These are phyloP conservation scores for Pangasianodon hypophthalmus DNA, from an alignment of 2,113 vertebrate genomes.

Conservation along the genomic window DNA sequence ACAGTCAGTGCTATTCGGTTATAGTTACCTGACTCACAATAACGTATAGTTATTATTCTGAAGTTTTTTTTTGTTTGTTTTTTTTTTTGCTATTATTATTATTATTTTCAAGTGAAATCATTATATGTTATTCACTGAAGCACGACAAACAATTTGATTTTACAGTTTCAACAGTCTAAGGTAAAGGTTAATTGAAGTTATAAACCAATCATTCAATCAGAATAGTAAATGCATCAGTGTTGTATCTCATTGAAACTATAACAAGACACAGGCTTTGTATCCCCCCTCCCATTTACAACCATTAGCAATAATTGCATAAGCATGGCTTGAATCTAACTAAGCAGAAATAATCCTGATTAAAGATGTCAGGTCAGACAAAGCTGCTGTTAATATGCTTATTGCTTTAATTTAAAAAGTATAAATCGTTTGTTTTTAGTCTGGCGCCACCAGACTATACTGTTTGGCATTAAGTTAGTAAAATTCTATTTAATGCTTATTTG, in stretches of 20 bases:
- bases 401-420: conserved; percentile 28
- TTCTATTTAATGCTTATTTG: background rate
- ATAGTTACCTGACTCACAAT: background rate
- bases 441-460: background rate
- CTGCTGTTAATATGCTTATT: conserved; percentile 46
- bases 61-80: background rate
- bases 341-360: conserved; percentile 37
- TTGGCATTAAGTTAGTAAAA: background rate
- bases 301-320: conserved; percentile 6
- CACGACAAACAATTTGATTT: background rate
- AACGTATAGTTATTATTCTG: background rate
- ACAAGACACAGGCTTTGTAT: conserved; percentile 54
- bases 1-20: background rate
- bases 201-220: conserved; percentile 55
- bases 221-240: conserved; percentile 64
- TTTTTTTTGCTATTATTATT: background rate
- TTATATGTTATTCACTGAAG: background rate
- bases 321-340: conserved; percentile 2
- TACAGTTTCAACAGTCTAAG: background rate
- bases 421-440: background rate
- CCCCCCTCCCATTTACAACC: background rate
- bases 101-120: background rate
- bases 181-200: conserved; percentile 64
- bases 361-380: conserved; percentile 51
- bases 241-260: conserved; percentile 53